Evolutionary conservation across 1,140 invertebrate species (phyloP).

Genomic region (Sycobia sp.): DNA sequence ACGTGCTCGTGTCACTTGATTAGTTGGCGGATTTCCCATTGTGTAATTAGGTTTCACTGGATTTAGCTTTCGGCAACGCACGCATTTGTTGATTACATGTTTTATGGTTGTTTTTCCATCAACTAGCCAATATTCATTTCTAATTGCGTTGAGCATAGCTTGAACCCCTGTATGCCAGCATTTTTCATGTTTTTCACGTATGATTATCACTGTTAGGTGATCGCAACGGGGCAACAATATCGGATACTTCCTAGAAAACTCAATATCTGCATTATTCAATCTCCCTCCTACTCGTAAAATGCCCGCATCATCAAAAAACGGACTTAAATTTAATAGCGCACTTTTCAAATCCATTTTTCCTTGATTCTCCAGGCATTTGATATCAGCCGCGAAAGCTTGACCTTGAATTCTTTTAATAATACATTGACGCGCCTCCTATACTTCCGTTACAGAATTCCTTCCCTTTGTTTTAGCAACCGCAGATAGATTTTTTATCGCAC

Average conservation of each 20-base stretch:
- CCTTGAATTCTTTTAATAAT: neutral
- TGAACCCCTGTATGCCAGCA: constrained; percentile 48
- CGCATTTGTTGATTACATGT: constrained; percentile 7
- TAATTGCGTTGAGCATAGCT: constrained; percentile 6
- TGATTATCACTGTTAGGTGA: constrained; percentile 33
- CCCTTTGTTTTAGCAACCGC: neutral
- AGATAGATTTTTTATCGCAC: neutral
- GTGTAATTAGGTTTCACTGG: neutral
- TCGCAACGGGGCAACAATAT: constrained; percentile 44
- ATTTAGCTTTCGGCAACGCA: neutral
- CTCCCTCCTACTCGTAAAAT: constrained; percentile 32
- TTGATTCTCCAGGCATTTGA: neutral
- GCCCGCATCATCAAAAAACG: constrained; percentile 28
- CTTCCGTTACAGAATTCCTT: neutral
- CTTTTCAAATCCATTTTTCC: neutral
- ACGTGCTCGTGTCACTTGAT: neutral
- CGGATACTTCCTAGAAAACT: constrained; percentile 25
- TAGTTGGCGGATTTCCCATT: constrained; percentile 8
- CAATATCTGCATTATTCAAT: constrained; percentile 18
- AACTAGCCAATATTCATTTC: constrained; percentile 33
- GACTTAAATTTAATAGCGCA: neutral
- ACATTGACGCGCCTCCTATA: neutral
- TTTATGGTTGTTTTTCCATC: constrained; percentile 10
- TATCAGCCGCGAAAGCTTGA: neutral
- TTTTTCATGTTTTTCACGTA: constrained; percentile 40